Conservation (phyloP, 2,888 invertebrate species). For the Perizoma flavofasciatum region DNA sequence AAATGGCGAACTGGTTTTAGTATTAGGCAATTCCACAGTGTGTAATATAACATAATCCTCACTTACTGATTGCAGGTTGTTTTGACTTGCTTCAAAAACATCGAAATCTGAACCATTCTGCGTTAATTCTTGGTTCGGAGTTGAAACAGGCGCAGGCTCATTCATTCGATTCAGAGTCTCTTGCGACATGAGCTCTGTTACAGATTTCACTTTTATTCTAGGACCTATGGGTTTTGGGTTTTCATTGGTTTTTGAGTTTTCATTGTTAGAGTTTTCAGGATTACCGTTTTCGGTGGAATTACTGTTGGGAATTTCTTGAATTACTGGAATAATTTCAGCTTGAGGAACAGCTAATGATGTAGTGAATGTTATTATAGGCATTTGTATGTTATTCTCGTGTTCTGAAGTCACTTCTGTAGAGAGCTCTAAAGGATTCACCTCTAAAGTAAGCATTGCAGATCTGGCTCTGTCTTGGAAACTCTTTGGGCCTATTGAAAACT, state of each 20-base stretch:
- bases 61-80: neutral
- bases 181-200: conserved; percentile 66
- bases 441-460: conserved; percentile 10
- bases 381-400: conserved; percentile 25
- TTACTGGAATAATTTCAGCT: neutral
- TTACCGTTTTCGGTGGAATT: neutral
- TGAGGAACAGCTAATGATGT: conserved; percentile 54
- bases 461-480: conserved; percentile 16
- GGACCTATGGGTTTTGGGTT: conserved; percentile 39
- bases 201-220: conserved; percentile 73
- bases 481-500: conserved; percentile 24
- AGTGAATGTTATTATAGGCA: conserved; percentile 68
- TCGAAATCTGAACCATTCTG: conserved; percentile 6
- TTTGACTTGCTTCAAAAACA: neutral
- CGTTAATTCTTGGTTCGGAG: conserved; percentile 8
- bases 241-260: conserved; percentile 4
- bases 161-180: conserved; percentile 44
- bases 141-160: conserved; percentile 13
- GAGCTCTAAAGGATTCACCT: conserved; percentile 28
- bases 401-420: conserved; percentile 18
- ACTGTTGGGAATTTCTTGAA: neutral
- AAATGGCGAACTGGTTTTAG: conserved; percentile 63
- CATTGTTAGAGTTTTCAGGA: conserved; percentile 11
- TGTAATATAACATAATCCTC: conserved; percentile 54
- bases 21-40: conserved; percentile 65